Percentiles rank a stretch among this genome's conserved stretches.
These are phyloP conservation scores for Myotis davidii DNA, from an alignment of 2,113 vertebrate genomes.

Conservation along the genomic window DNA sequence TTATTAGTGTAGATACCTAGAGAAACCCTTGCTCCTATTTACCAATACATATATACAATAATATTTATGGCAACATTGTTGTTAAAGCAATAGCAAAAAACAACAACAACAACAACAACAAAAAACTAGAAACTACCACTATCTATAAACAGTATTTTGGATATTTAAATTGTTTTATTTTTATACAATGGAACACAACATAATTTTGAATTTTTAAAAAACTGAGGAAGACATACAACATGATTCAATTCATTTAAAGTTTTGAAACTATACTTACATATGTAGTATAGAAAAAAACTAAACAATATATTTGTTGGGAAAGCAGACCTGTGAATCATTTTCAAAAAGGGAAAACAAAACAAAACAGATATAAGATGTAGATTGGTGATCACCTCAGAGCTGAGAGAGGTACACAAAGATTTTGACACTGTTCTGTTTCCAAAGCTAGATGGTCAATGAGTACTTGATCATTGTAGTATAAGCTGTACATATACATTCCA, in stretches of 20 bases:
- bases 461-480: neutral
- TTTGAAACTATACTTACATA: neutral
- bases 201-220: conserved; percentile 53
- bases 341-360: neutral
- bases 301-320: conserved; percentile 38
- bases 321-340: conserved; percentile 3
- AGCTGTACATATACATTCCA: neutral
- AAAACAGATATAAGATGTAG: neutral
- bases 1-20: neutral
- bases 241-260: conserved; percentile 34
- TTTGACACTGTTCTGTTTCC: neutral
- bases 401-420: neutral
- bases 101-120: neutral
- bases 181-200: neutral
- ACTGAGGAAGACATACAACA: neutral
- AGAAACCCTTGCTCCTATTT: neutral
- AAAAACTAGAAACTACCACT: neutral
- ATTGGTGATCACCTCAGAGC: neutral
- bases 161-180: conserved; percentile 25
- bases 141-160: neutral
- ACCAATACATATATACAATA: neutral
- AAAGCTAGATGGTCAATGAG: neutral
- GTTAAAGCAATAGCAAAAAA: neutral
- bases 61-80: neutral
- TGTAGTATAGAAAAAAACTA: conserved; percentile 26